Percentiles rank a stretch among this genome's conserved stretches.
Evolutionary conservation across 1,140 invertebrate genomes (phyloP).

Genomic region (Mactra quadrangularis): DNA sequence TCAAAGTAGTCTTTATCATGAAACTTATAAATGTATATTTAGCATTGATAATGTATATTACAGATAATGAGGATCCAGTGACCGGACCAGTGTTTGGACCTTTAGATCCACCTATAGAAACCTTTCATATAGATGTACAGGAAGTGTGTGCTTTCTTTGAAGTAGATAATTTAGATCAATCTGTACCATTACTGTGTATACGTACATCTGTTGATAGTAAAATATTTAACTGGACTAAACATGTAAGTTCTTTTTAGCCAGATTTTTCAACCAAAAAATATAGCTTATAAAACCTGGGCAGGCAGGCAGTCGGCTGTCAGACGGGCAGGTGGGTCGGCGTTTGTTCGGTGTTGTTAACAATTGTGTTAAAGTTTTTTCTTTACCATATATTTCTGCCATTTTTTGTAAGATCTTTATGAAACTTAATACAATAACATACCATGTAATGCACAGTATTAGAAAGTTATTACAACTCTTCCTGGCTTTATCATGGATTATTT

Average conservation of each 20-base stretch:
- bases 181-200: conserved; percentile 84
- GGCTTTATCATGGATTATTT: too few relatives aligned
- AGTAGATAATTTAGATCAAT: conserved; percentile 84
- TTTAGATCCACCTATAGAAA: conserved; percentile 83
- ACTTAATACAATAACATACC: too few relatives aligned
- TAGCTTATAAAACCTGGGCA: background rate
- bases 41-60: too few relatives aligned
- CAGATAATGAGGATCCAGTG: conserved; percentile 27
- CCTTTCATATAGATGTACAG: conserved; percentile 84
- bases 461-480: too few relatives aligned
- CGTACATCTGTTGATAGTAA: conserved; percentile 86
- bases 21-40: too few relatives aligned
- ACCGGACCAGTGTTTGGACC: conserved; percentile 37
- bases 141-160: conserved; percentile 87
- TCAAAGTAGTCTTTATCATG: too few relatives aligned
- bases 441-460: too few relatives aligned
- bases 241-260: conserved; percentile 81
- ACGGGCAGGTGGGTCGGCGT: too few relatives aligned
- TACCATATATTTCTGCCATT: too few relatives aligned
- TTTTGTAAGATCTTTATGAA: too few relatives aligned
- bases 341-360: too few relatives aligned
- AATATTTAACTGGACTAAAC: conserved; percentile 88
- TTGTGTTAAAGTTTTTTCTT: too few relatives aligned
- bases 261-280: background rate
- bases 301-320: background rate